A percentile compares a stretch with the other conserved stretches of the same genome.
Conservation (phyloP, 2,113 vertebrate genomes). For the Galbula dea region DNA sequence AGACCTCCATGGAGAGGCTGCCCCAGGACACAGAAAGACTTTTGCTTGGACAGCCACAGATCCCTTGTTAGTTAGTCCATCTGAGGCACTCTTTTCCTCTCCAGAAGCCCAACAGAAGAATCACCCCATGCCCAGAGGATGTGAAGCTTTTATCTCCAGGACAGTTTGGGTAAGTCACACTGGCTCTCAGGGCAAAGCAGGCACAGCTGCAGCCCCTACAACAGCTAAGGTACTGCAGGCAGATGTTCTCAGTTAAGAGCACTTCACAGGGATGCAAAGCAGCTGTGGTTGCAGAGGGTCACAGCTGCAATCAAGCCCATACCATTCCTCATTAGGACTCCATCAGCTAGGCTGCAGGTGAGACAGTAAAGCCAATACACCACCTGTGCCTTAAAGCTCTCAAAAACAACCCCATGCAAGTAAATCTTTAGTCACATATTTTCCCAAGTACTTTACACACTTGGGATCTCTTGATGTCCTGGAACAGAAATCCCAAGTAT, state of each 20-base stretch:
- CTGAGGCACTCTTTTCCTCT: not conserved
- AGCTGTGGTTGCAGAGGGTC: not conserved
- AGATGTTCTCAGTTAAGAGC: not conserved
- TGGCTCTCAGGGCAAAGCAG: not conserved
- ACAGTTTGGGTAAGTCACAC: not conserved
- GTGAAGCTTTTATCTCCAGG: not conserved
- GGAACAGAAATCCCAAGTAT: not conserved
- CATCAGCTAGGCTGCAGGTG: too few species aligned
- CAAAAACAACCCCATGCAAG: not conserved
- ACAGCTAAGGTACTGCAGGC: not conserved
- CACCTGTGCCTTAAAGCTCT: not conserved
- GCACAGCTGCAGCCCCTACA: not conserved
- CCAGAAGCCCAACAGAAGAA: not conserved
- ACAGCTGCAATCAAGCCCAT: not conserved
- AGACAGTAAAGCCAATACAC: not conserved
- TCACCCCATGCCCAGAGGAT: not conserved
- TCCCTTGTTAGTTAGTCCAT: not conserved
- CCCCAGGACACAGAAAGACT: fast-evolving
- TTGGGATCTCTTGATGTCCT: fast-evolving
- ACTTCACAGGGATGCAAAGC: not conserved
- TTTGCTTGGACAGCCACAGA: fast-evolving
- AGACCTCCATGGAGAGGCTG: not conserved
- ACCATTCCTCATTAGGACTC: not conserved
- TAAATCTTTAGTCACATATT: too few species aligned
- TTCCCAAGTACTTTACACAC: fast-evolving